Evolutionary conservation across 2,888 invertebrate genomes (phyloP), one percentile per base, ranked within the genome.

Genomic region (Drosophila acutilabella): DNA sequence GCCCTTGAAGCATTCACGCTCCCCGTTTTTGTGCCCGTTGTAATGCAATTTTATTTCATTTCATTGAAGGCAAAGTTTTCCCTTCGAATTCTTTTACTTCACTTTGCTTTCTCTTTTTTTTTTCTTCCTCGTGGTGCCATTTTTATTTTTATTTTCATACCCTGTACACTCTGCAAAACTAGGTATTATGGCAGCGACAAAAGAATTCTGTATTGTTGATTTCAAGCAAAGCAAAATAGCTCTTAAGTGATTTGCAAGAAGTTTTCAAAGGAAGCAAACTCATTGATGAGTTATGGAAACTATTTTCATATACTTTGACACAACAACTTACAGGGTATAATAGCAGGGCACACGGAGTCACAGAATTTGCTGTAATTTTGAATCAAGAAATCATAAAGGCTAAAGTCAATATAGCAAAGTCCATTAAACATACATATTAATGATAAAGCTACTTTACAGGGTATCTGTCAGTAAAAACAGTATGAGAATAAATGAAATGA

Each of bases 21-120:
- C 57, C 54, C 66, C 70, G 52, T 70, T 56, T 30, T 72, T 85
- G 69, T 74, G 79, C 68, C 80, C 83, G 78, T 84, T 84, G 89
- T 88, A 84, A 84, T 88, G 84, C 89, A 84, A 84, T 84, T 84
- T 84, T 84, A 88, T 84, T 84, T 84, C 87, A 84, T 84, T 84
- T 84, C 87, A 84, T 84, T 84, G 89, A 84, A 84, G 89, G 78
- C 88, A 84, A 84, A 78, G 69, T 84, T 84, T 84, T 86, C 74
- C 62, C 78, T 73, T 78, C 75, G 64, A 83, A 84, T 84, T 84
- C 84, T 88, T 88, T 84, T 80, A 81, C 89, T 83, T 83, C 78
- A 78, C 87, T 84, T 83, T 74, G 78, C 56, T 62, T 72, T 8
- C 5, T 6, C 8, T 30, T 30, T 8, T 30, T 8, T 8, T 8